phyloP scores from a whole-genome alignment of 2,797 vertebrate species.

The Paguma larvata region DNA sequence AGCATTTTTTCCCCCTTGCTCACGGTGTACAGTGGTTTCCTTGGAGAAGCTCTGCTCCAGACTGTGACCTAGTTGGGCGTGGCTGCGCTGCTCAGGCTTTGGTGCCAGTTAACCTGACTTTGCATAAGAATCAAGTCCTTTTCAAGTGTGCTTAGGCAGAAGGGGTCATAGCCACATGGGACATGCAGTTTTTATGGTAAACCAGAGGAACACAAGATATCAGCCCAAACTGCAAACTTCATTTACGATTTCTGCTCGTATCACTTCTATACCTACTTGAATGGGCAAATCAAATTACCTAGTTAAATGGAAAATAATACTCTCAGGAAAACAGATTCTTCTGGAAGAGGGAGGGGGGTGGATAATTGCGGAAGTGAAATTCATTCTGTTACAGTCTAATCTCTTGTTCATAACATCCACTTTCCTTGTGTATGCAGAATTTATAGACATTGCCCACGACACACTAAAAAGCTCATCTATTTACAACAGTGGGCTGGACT shows the following conservation, averaged over 20 bases:
- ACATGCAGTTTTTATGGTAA: not conserved
- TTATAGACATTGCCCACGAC: rapidly evolving
- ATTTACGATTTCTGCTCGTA: not conserved
- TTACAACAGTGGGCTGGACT: not conserved
- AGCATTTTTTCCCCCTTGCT: not conserved
- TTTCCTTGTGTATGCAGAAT: not conserved
- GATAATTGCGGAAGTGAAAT: not conserved
- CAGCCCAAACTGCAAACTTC: not conserved
- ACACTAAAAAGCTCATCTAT: not conserved
- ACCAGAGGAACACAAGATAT: not conserved
- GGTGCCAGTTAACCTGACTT: not conserved
- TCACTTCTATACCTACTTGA: not conserved
- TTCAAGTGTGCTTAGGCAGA: not conserved
- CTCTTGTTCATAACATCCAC: not conserved
- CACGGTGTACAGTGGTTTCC: not conserved
- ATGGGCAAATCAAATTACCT: not conserved
- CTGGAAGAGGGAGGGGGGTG: not conserved
- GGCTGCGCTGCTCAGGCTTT: not conserved
- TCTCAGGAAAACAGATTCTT: not conserved
- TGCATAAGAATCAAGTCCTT: not conserved
- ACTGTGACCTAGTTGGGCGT: not conserved
- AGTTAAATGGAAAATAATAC: not conserved
- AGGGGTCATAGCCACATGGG: not conserved
- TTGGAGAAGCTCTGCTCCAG: not conserved
- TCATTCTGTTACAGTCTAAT: not conserved